A percentile compares a stretch with the other conserved stretches of the same genome.
phyloP scores from a whole-genome alignment of 2,888 invertebrate species.

The Serrognathus titanus region DNA sequence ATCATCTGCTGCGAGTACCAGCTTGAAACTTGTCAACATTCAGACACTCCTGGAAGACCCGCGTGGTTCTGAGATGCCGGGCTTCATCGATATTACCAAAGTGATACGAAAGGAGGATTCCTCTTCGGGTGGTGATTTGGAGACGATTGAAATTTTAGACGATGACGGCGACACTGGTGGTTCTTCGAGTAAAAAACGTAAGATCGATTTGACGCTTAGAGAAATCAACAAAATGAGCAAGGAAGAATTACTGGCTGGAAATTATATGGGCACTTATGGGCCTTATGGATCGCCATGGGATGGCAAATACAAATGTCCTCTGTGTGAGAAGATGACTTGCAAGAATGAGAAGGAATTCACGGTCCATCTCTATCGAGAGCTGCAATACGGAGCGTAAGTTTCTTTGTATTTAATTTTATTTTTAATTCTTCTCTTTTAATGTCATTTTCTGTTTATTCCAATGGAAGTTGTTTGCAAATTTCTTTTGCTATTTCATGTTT shows the following conservation, averaged over 20 bases:
- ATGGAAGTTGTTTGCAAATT: neutral
- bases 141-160: constrained; percentile 19
- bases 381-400: constrained; percentile 61
- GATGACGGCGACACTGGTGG: constrained; percentile 8
- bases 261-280: constrained; percentile 29
- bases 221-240: constrained; percentile 30
- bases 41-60: neutral
- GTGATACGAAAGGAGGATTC: neutral
- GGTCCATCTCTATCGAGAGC: constrained; percentile 65
- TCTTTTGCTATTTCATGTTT: neutral
- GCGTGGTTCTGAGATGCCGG: neutral
- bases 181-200: constrained; percentile 9
- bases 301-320: constrained; percentile 58
- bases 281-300: constrained; percentile 54
- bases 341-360: constrained; percentile 59
- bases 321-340: constrained; percentile 59
- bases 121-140: constrained; percentile 3
- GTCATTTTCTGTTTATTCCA: neutral
- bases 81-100: neutral
- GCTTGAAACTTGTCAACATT: neutral
- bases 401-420: constrained; percentile 4
- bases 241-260: constrained; percentile 19
- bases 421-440: neutral
- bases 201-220: constrained; percentile 9
- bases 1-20: neutral